A percentile compares a stretch with the other conserved stretches of the same genome.
Evolutionary conservation across 2,113 vertebrate genomes (phyloP).

Genomic region (Regulus satrapa): DNA sequence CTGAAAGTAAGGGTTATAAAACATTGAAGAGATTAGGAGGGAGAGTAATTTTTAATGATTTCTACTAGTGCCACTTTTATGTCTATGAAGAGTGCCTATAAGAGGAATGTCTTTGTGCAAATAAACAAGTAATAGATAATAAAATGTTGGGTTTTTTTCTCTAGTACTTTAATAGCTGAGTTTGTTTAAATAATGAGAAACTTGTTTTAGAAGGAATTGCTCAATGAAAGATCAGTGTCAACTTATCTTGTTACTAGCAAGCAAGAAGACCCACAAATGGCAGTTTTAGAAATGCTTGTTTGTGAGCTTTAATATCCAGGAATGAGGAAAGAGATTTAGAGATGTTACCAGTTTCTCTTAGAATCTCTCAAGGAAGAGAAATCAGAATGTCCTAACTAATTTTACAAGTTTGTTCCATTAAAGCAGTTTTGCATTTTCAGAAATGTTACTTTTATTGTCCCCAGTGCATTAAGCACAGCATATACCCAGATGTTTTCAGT

Average conservation of each 20-base stretch:
- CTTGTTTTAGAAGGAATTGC: not conserved
- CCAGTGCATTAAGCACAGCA: fast-evolving
- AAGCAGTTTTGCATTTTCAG: not conserved
- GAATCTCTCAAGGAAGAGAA: not conserved
- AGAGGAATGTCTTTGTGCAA: not conserved
- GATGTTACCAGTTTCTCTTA: not conserved
- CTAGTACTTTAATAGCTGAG: not conserved
- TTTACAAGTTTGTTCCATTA: not conserved
- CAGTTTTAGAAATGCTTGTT: not conserved
- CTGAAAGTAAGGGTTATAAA: not conserved
- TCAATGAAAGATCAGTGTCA: not conserved
- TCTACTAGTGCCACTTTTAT: not conserved
- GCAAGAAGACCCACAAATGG: not conserved
- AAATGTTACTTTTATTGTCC: not conserved
- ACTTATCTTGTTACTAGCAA: not conserved
- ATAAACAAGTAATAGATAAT: not conserved
- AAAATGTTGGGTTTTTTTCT: not conserved
- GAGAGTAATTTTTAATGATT: not conserved
- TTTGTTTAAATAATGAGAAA: not conserved
- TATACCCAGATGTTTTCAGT: not conserved
- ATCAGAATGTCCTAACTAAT: not conserved
- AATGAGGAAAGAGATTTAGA: not conserved
- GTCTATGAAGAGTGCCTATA: not conserved
- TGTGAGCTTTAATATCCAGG: not conserved
- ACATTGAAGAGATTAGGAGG: not conserved